Percentiles rank a stretch among this genome's conserved stretches.
Conservation (phyloP, 2,888 invertebrate genomes). For the Autographa pulchrina region DNA sequence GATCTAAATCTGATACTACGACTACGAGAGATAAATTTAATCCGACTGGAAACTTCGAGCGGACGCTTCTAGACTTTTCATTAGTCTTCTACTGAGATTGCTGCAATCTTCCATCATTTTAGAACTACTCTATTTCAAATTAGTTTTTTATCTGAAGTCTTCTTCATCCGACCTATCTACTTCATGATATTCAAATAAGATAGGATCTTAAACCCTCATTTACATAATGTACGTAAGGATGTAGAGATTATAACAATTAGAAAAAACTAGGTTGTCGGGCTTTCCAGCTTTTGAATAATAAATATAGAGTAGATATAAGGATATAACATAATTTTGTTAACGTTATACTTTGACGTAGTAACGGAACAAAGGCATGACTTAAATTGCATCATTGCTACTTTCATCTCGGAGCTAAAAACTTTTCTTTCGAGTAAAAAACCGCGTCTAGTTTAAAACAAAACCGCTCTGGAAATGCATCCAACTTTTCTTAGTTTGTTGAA, state of each 20-base stretch:
- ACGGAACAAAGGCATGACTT: neutral
- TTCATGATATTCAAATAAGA: slow-evolving; percentile 4
- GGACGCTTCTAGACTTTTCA: neutral
- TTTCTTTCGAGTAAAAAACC: slow-evolving; percentile 9
- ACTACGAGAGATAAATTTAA: slow-evolving; percentile 5
- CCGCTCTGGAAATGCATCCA: slow-evolving; percentile 34
- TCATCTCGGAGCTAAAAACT: neutral
- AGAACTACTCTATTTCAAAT: neutral
- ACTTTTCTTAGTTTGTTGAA: slow-evolving; percentile 22
- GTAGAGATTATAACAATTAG: slow-evolving; percentile 2
- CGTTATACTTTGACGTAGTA: neutral
- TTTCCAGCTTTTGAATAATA: neutral
- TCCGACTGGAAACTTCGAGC: slow-evolving; percentile 18
- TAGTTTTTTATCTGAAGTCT: neutral
- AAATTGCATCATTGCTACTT: slow-evolving; percentile 5
- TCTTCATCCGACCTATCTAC: neutral
- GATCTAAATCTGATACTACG: slow-evolving; percentile 5
- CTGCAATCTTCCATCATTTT: neutral
- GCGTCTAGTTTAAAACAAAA: slow-evolving; percentile 40
- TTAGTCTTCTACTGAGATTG: neutral
- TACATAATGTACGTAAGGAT: slow-evolving; percentile 4
- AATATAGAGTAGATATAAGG: neutral
- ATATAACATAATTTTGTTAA: neutral
- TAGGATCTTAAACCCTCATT: neutral
- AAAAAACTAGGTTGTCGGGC: neutral